Evolutionary conservation across 2,888 invertebrate genomes (phyloP).

Genomic region (Melitaea athalia): DNA sequence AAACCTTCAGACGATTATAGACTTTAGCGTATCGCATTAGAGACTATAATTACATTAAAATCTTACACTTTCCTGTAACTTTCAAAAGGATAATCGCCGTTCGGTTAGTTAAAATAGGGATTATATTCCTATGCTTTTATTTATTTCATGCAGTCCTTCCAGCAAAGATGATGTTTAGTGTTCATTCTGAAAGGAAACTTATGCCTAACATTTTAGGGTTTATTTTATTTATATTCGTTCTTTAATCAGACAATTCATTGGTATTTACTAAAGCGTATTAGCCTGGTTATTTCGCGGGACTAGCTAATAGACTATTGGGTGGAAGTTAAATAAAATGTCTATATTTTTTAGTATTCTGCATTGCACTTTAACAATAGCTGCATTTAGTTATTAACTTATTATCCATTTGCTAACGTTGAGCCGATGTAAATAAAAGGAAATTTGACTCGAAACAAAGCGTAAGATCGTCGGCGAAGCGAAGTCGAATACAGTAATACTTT

Average conservation of each 20-base stretch:
- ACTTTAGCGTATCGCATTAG: conserved; percentile 18
- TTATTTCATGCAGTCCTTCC: conserved; percentile 3
- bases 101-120: background rate
- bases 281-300: background rate
- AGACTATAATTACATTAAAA: conserved; percentile 9
- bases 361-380: background rate
- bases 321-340: conserved; percentile 17
- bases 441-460: too few species aligned
- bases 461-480: too few species aligned
- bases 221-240: conserved; percentile 9
- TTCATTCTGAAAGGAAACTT: background rate
- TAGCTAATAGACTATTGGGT: conserved; percentile 16
- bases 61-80: background rate
- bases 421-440: too few species aligned
- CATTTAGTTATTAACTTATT: background rate
- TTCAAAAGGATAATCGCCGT: background rate
- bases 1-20: conserved; percentile 10
- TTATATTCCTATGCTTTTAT: background rate
- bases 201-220: background rate
- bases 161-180: background rate
- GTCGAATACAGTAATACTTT: too few species aligned
- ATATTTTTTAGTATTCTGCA: background rate
- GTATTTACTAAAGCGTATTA: conserved; percentile 32
- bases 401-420: background rate
- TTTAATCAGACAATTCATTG: conserved; percentile 33